phyloP scores from a whole-genome alignment of 37 sponge, comb jelly and placozoan species.

The Amphimedon queenslandica region DNA sequence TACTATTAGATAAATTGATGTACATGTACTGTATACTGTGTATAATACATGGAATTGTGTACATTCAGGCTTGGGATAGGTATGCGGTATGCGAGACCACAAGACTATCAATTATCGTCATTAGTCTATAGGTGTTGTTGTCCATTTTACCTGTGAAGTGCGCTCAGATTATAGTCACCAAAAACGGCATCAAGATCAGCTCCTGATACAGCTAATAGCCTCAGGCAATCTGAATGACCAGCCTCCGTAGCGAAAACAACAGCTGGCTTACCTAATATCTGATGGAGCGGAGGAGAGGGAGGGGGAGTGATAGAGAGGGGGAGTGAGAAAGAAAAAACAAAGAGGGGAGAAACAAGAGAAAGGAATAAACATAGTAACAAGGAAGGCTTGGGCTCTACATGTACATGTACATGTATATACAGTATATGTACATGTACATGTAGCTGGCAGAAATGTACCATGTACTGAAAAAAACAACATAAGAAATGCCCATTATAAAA shows the following conservation, averaged over 20 bases:
- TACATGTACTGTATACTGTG: no score
- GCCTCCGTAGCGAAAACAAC: slow-evolving; percentile 67
- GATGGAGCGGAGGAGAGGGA: background rate
- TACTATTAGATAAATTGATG: no score
- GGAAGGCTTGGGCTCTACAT: no score
- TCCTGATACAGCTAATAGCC: slow-evolving; percentile 46
- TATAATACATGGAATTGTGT: no score
- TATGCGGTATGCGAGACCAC: background rate
- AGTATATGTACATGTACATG: no score
- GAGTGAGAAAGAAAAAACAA: background rate
- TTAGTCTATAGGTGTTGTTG: background rate
- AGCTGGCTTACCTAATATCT: slow-evolving; percentile 58
- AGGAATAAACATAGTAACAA: slow-evolving; percentile 2
- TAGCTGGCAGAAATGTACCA: no score
- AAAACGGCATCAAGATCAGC: slow-evolving; percentile 53
- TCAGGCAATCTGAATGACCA: slow-evolving; percentile 60
- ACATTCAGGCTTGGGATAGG: no score
- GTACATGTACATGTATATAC: no score
- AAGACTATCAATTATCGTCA: background rate
- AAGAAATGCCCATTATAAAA: no score
- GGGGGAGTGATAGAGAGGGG: no score
- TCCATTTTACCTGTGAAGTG: slow-evolving; percentile 51
- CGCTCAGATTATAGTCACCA: slow-evolving; percentile 30
- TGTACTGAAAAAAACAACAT: no score
- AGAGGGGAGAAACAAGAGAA: background rate